A percentile compares a stretch with the other conserved stretches of the same genome.
Evolutionary conservation across 2,797 vertebrate genomes (phyloP).

Genomic region (Lacerta bilineata): DNA sequence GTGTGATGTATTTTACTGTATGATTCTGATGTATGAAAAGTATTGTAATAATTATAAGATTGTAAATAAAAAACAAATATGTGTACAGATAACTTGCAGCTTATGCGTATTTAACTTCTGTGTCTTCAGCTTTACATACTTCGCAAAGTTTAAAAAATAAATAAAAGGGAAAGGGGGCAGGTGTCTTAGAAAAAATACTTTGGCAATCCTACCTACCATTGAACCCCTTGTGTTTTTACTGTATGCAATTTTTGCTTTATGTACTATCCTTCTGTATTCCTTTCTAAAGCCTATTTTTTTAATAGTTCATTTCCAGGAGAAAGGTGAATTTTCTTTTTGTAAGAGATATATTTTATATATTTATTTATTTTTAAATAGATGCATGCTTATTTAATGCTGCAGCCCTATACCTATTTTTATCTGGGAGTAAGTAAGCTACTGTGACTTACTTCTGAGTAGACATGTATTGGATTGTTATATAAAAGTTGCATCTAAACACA

Average conservation of each 20-base stretch:
- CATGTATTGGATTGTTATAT: not conserved
- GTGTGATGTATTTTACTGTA: too few species aligned
- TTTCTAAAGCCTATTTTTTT: slow-evolving; percentile 26
- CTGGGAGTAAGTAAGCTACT: not conserved
- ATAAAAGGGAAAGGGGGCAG: too few species aligned
- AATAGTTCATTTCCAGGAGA: slow-evolving; percentile 26
- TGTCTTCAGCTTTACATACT: too few species aligned
- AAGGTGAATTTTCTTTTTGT: slow-evolving; percentile 45
- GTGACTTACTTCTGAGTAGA: not conserved
- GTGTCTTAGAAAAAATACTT: too few species aligned
- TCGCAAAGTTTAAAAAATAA: too few species aligned
- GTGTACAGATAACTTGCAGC: not conserved
- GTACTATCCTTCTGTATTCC: slow-evolving; percentile 5
- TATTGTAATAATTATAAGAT: too few species aligned
- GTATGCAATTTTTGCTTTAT: too few species aligned
- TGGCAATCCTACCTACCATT: too few species aligned
- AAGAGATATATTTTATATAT: slow-evolving; percentile 28
- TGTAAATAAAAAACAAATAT: not conserved
- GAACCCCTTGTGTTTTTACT: too few species aligned
- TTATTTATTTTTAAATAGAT: not conserved
- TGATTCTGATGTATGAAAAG: too few species aligned
- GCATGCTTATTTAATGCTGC: not conserved
- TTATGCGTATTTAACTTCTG: too few species aligned
- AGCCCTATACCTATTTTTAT: not conserved
- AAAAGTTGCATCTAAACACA: not conserved